Evolutionary conservation across 2,113 vertebrate species (phyloP), one percentile per base, ranked within the genome.

Genomic region (Irena cyanogastra): DNA sequence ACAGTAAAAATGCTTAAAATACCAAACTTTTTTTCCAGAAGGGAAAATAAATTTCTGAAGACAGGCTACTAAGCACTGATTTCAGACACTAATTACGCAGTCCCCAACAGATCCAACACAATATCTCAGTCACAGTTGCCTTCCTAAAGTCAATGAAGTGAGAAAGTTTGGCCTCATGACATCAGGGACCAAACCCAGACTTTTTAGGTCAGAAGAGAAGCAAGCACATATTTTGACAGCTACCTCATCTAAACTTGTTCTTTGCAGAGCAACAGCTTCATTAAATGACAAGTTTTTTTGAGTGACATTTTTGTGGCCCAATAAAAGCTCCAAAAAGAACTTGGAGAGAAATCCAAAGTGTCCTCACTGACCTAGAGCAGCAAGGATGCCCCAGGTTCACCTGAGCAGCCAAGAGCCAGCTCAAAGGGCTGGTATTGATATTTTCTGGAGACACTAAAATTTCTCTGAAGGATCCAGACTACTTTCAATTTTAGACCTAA

Each of bases 1-100:
- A 89, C n/a, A 56, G 95, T 59, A 78, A 96, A 96, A 89, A 89
- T 60, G 69, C 95, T 96, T 83, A 70, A 90, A 95, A 84, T 91
- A 96, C 82, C 33, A 44, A 92, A 61, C 82, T 23, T 75, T 69
- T 69, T 68, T 91, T 90, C 75, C 90, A 96, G 72, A 94, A 92
- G 39, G 69, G 42, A 95, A 96, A 95, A 87, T 54, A 77, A 91
- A 66, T 94, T 70, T 72, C 70, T 52, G 68, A 92, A 83, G 75
- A 76, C 85, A 57, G 86, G 79, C 68, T 78, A 85, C 64, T 93
- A 89, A 80, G 72, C 0, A 0, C 33, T 83, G 64, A 56, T 78
- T 94, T 94, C 53, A 81, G 68, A 81, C 49, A 76, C 49, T 93
- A 90, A 90, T 93, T 80, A 81, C 8, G 2, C 26, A 64, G 44